Conservation (phyloP, 1,140 invertebrate genomes). For the Apis laboriosa region DNA sequence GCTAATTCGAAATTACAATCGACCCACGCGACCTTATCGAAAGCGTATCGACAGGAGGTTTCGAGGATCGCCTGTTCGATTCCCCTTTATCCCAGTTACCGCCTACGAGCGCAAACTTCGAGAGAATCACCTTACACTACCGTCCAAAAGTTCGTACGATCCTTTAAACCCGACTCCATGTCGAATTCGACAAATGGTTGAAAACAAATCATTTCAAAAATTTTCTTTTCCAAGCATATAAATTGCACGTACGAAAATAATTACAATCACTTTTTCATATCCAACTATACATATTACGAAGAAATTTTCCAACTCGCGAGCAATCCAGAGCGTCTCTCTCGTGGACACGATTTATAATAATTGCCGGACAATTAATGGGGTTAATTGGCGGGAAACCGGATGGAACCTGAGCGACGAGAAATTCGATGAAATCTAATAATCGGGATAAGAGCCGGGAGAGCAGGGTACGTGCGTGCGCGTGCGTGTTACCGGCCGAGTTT, state of each 20-base stretch:
- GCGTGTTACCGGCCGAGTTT: constrained; percentile 78
- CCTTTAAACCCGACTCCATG: too few relatives aligned
- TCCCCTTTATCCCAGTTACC: constrained; percentile 1
- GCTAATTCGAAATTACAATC: constrained; percentile 20
- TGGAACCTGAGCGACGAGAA: constrained; percentile 45
- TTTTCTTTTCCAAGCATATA: too few relatives aligned
- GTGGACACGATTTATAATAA: too few relatives aligned
- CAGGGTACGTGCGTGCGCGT: constrained; percentile 65
- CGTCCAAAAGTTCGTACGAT: not conserved
- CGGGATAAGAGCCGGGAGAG: not conserved
- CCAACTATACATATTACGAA: too few relatives aligned
- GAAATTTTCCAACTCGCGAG: too few relatives aligned
- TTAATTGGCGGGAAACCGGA: constrained; percentile 60
- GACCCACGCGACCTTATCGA: constrained; percentile 18
- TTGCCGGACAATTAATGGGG: not conserved
- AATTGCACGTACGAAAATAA: too few relatives aligned
- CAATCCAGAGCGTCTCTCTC: too few relatives aligned
- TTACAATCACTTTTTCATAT: too few relatives aligned
- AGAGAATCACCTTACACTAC: not conserved
- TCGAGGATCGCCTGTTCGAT: not conserved
- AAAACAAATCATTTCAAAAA: too few relatives aligned
- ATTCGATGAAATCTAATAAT: constrained; percentile 72
- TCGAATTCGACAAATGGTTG: too few relatives aligned
- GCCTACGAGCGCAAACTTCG: constrained; percentile 12
- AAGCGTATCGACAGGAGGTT: constrained; percentile 11